phyloP scores from a whole-genome alignment of 2,888 invertebrate genomes.

The Cosmopolites sordidus region DNA sequence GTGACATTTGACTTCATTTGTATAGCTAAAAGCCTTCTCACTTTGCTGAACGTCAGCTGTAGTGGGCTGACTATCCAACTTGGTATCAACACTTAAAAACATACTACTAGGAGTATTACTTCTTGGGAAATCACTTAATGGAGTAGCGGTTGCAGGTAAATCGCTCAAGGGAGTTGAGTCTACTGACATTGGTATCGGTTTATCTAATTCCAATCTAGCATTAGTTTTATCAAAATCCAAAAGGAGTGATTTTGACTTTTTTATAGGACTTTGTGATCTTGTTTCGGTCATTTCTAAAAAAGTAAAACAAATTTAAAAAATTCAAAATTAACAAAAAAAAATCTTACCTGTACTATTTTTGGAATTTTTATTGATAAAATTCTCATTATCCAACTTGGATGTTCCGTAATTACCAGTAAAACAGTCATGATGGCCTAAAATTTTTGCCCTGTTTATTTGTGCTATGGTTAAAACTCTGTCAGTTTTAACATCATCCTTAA shows the following conservation, averaged over 20 bases:
- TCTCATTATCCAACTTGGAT: constrained; percentile 36
- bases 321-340: constrained; percentile 1
- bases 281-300: constrained; percentile 9
- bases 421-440: constrained; percentile 39
- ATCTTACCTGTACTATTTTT: not conserved
- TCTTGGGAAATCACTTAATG: constrained; percentile 25
- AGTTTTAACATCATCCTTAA: constrained; percentile 16
- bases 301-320: not conserved
- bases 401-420: constrained; percentile 24
- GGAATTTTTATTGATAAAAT: constrained; percentile 35
- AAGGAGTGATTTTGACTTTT: constrained; percentile 33
- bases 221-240: constrained; percentile 34
- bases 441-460: constrained; percentile 38
- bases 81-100: constrained; percentile 31
- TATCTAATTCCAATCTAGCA: constrained; percentile 25
- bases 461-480: constrained; percentile 27
- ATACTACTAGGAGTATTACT: constrained; percentile 32
- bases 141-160: constrained; percentile 27
- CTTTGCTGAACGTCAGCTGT: constrained; percentile 51
- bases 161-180: constrained; percentile 45
- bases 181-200: constrained; percentile 44
- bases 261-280: constrained; percentile 17
- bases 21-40: constrained; percentile 42
- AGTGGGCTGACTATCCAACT: constrained; percentile 32
- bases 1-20: constrained; percentile 2